Evolutionary conservation across 2,797 vertebrate genomes (phyloP), one percentile per base, ranked within the genome.

Genomic region (Anguilla anguilla): DNA sequence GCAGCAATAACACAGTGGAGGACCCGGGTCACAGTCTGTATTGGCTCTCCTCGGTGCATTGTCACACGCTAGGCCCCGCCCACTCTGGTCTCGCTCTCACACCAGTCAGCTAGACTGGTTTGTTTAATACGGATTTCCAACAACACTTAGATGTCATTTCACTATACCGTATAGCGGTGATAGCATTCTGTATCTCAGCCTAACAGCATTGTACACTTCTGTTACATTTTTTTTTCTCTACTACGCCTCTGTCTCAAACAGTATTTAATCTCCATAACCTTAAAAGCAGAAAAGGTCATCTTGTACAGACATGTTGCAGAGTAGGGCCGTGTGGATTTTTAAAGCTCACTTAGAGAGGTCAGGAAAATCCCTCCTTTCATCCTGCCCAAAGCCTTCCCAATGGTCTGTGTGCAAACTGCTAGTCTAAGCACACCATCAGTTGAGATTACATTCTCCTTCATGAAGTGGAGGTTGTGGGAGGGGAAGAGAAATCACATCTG

Each of bases 1-100:
- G 77, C 17, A 81, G 77, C 77, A 81, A 81, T 81, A 81, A 81
- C 77, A 81, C 43, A 22, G 39, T 39, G 35, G 43, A 46, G 77
- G 35, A 81, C 77, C 35, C 11, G 9, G 77, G 77, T 81, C 77
- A 81, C 19, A 2, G 35, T 81, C 35, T 46, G 17, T 22, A 46
- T 9, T 22, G 77, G 39, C 77, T 22, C 15, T 81, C 39, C 39
- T 22, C 13, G 39, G 77, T 46, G 77, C 77, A 81, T 81, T 81
- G 77, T 81, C 35, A 81, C 15, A 81, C 35, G 6, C 39, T 39
- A 49, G 35, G 43, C 77, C 39, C 35, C 17, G 31, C 72, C 35
- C 72, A 77, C 72, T 39, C 28, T 39, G 28, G 72, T 17, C 35
- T 13, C 11, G 31, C 31, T 39, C n/a, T 35, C 39, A 22, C 19